phyloP scores from a whole-genome alignment of 2,888 invertebrate species.

The Timema podura region DNA sequence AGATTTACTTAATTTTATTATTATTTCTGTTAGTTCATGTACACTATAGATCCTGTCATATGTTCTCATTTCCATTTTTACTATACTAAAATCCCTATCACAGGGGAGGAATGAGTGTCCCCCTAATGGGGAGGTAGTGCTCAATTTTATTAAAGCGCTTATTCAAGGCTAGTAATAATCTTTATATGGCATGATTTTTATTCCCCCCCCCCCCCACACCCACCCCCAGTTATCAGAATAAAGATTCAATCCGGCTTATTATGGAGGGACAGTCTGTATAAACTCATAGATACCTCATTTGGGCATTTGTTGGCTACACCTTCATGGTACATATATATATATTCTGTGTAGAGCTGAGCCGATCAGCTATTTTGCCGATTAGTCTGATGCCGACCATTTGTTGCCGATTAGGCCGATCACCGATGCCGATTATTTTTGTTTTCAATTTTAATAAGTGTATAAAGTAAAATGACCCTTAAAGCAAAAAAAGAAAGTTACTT shows the following conservation, averaged over 20 bases:
- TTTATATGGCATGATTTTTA: not conserved
- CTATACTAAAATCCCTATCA: not conserved
- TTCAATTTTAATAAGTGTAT: no score
- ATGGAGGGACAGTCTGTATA: not conserved
- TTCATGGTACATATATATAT: not conserved
- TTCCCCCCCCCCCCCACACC: not conserved
- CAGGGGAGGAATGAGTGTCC: not conserved
- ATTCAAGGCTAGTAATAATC: not conserved
- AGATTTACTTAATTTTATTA: not conserved
- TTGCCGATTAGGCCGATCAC: no score
- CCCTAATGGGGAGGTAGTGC: not conserved
- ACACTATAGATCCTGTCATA: not conserved
- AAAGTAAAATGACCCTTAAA: no score
- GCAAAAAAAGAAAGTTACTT: no score
- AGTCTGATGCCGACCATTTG: no score
- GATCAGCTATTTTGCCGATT: no score
- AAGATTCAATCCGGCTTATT: not conserved
- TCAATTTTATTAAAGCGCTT: not conserved
- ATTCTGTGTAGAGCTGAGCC: no score
- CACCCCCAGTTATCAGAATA: not conserved
- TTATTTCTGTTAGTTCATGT: constrained; percentile 5
- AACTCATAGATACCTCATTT: not conserved
- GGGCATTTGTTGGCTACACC: not conserved
- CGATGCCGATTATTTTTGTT: no score
- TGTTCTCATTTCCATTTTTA: not conserved